These are phyloP conservation scores for Leptinotarsa defecta DNA, from an alignment of 1,140 invertebrate species.

Conservation along the genomic window DNA sequence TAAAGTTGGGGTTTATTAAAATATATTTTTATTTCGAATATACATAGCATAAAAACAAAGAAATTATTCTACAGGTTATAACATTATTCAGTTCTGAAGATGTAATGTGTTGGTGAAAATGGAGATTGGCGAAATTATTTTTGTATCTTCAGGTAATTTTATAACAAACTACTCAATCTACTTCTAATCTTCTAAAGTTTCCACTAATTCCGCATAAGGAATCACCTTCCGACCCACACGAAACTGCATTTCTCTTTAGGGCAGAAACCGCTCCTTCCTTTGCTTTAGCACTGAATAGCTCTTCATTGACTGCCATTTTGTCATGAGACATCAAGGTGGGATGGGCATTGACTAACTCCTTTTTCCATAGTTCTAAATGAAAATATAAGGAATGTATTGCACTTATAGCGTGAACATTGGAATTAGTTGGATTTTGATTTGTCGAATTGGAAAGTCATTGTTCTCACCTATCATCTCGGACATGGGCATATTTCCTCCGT, in stretches of 20 bases:
- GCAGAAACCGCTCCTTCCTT: conserved; percentile 75
- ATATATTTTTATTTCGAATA: neutral
- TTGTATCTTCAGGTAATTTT: neutral
- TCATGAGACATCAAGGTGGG: conserved; percentile 59
- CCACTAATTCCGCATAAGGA: conserved; percentile 72
- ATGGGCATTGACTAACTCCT: conserved; percentile 58
- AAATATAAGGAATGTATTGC: neutral
- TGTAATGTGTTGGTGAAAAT: neutral
- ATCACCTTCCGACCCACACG: conserved; percentile 64
- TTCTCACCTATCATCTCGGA: conserved; percentile 77
- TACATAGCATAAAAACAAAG: neutral
- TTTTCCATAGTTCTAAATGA: conserved; percentile 57
- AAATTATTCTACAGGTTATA: neutral
- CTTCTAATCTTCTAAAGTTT: conserved; percentile 79
- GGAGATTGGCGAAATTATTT: neutral
- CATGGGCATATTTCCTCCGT: conserved; percentile 80
- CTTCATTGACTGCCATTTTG: conserved; percentile 60
- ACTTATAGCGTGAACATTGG: no score
- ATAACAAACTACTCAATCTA: conserved; percentile 62
- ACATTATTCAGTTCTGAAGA: conserved; percentile 4
- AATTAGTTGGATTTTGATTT: no score
- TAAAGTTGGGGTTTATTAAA: conserved; percentile 4
- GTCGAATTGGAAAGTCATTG: no score
- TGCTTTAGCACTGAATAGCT: conserved; percentile 56
- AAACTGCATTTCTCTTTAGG: conserved; percentile 60